These are phyloP conservation scores for Egretta garzetta DNA, from an alignment of 2,113 vertebrate genomes.

Conservation along the genomic window DNA sequence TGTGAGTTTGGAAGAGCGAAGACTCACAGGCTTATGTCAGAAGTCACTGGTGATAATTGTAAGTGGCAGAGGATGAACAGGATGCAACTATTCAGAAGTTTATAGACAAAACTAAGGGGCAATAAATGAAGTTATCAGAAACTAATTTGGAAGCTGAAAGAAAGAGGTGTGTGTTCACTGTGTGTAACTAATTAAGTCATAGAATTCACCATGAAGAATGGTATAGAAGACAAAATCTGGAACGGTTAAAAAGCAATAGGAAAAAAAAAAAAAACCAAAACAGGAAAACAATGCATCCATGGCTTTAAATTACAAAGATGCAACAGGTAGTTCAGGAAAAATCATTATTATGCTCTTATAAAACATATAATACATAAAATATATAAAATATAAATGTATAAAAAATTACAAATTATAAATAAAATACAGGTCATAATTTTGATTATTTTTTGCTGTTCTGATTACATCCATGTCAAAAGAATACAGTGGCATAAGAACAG, in stretches of 20 bases:
- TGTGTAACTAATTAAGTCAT: background rate
- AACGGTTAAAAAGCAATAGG: background rate
- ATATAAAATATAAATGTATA: no score
- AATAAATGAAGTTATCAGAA: background rate
- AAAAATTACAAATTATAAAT: no score
- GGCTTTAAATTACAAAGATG: background rate
- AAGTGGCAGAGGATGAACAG: background rate
- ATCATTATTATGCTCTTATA: background rate
- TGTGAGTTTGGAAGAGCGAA: background rate
- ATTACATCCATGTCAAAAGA: background rate
- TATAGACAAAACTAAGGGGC: background rate
- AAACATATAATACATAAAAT: no score
- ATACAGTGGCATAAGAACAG: background rate
- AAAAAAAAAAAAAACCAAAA: background rate
- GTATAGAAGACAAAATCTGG: background rate
- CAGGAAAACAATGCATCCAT: background rate
- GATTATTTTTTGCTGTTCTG: background rate
- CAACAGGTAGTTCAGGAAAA: background rate
- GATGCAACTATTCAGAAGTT: background rate
- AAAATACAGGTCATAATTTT: background rate
- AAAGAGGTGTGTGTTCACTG: background rate
- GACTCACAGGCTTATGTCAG: background rate
- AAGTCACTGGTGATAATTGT: background rate
- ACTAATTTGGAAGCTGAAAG: background rate
- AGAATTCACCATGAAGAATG: background rate